Evolutionary conservation across 2,888 invertebrate species (phyloP).

Genomic region (Cancer borealis): DNA sequence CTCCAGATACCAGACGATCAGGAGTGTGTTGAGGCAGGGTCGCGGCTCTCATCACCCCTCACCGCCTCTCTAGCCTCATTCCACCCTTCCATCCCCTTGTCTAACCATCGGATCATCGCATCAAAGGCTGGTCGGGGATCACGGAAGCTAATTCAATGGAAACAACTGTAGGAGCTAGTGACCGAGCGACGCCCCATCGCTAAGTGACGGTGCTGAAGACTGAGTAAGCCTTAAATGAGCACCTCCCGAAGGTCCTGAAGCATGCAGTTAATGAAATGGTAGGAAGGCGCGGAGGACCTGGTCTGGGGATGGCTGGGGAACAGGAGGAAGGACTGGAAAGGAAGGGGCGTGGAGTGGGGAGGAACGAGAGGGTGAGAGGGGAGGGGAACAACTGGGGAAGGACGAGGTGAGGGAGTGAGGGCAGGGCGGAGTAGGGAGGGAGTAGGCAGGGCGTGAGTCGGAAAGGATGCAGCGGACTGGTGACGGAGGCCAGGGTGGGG

Average conservation of each 20-base stretch:
- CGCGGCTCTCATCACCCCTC: neutral
- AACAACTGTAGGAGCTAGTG: neutral
- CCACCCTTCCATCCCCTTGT: neutral
- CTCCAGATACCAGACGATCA: neutral
- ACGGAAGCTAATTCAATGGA: neutral
- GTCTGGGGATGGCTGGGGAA: neutral
- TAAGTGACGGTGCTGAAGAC: neutral
- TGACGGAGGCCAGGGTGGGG: slow-evolving; percentile 58
- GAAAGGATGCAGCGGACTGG: slow-evolving; percentile 53
- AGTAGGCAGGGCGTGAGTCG: neutral
- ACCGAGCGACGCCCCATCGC: neutral
- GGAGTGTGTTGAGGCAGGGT: neutral
- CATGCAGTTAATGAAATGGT: neutral
- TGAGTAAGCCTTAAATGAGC: neutral
- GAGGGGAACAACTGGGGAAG: neutral
- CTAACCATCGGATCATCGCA: neutral
- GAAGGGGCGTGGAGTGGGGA: neutral
- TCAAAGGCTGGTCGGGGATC: neutral
- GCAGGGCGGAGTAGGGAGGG: neutral
- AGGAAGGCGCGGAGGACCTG: neutral
- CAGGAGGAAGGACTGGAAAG: neutral
- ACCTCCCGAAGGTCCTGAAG: neutral
- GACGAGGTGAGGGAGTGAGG: neutral
- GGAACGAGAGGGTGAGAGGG: neutral
- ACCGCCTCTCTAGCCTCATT: neutral